phyloP scores from a whole-genome alignment of 2,888 invertebrate species.

The Synergus umbraculus region DNA sequence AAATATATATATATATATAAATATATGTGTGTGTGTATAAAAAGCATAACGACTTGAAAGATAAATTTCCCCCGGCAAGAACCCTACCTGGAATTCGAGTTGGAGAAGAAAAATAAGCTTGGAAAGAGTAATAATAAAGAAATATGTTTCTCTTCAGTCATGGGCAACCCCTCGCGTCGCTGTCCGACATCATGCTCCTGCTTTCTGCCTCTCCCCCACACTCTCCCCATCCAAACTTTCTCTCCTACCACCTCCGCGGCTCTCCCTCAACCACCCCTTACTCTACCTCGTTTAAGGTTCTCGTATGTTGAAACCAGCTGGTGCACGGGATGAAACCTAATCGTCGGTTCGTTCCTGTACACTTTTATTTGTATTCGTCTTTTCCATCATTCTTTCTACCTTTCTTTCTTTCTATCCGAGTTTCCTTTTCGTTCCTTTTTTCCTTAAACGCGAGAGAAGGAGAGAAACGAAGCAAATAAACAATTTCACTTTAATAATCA shows the following conservation, averaged over 20 bases:
- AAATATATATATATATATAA: conserved; percentile 7
- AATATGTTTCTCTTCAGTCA: conserved; percentile 76
- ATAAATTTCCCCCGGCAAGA: conserved; percentile 66
- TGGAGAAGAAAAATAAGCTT: conserved; percentile 76
- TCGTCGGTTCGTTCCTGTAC: conserved; percentile 54
- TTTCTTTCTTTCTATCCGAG: neutral
- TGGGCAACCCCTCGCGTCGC: conserved; percentile 58
- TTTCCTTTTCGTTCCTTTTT: conserved; percentile 1
- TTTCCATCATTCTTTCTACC: conserved; percentile 28
- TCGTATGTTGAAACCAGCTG: conserved; percentile 65
- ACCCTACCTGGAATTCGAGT: conserved; percentile 73
- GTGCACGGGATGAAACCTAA: conserved; percentile 61
- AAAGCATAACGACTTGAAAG: conserved; percentile 71
- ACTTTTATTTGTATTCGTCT: conserved; percentile 47
- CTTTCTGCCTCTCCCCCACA: conserved; percentile 47
- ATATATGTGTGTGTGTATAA: conserved; percentile 59
- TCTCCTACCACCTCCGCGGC: conserved; percentile 39
- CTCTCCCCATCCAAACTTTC: conserved; percentile 13
- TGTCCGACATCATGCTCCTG: conserved; percentile 33
- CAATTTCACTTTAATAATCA: conserved; percentile 6
- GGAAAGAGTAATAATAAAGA: conserved; percentile 77
- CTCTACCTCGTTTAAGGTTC: conserved; percentile 57
- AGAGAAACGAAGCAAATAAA: neutral
- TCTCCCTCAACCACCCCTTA: conserved; percentile 54
- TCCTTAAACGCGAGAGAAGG: neutral